Conservation (phyloP, 2,888 invertebrate genomes). For the Trypoxylon attenuatum region DNA sequence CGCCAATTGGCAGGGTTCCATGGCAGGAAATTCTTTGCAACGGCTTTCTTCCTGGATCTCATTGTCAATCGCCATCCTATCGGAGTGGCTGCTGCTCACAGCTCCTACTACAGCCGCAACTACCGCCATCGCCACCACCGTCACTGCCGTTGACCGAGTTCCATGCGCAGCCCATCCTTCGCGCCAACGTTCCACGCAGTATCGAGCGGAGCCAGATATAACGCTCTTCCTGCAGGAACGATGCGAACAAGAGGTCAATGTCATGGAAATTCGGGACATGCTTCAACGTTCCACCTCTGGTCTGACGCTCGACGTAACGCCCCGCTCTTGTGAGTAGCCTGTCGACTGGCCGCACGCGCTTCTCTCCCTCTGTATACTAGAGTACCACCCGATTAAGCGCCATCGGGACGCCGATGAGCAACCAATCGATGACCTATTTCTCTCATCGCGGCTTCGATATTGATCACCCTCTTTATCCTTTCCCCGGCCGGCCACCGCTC, state of each 20-base stretch:
- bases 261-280: constrained; percentile 64
- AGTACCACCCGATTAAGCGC: too few species aligned
- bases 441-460: too few species aligned
- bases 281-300: constrained; percentile 61
- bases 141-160: too few species aligned
- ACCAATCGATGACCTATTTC: too few species aligned
- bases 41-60: constrained; percentile 70
- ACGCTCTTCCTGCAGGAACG: constrained; percentile 67
- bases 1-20: constrained; percentile 59
- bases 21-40: constrained; percentile 73
- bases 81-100: constrained; percentile 53
- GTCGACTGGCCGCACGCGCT: background rate
- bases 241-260: constrained; percentile 59
- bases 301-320: constrained; percentile 59
- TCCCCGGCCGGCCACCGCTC: too few species aligned
- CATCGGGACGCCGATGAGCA: too few species aligned
- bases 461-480: too few species aligned
- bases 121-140: too few species aligned
- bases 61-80: constrained; percentile 63
- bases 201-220: constrained; percentile 50
- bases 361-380: background rate
- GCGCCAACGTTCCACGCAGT: constrained; percentile 43
- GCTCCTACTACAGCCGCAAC: too few species aligned
- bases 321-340: constrained; percentile 63
- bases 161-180: constrained; percentile 40